Conservation (phyloP, 2,113 vertebrate genomes). For the Thinocorus orbignyianus region DNA sequence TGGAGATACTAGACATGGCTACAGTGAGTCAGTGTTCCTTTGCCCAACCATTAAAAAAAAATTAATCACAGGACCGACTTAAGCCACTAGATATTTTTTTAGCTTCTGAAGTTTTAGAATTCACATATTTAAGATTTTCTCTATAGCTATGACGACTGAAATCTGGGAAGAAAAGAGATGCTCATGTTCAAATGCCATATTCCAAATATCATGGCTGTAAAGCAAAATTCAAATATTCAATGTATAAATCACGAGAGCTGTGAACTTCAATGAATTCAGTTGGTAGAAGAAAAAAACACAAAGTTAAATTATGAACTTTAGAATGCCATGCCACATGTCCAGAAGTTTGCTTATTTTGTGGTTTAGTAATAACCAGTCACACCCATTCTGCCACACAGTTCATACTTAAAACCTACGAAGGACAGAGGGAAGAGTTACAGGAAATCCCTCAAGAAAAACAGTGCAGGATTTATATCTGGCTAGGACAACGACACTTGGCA, state of each 20-base stretch:
- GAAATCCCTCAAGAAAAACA: slow-evolving; percentile 22
- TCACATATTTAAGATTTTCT: background rate
- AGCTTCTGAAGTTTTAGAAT: background rate
- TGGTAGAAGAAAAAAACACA: background rate
- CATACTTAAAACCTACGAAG: background rate
- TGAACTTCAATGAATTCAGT: background rate
- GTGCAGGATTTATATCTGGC: background rate
- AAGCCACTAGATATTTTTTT: background rate
- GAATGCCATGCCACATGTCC: background rate
- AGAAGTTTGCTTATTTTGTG: background rate
- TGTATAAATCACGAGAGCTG: background rate
- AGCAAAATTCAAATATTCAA: background rate
- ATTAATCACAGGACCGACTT: background rate
- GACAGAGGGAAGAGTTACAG: background rate
- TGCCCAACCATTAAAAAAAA: slow-evolving; percentile 3
- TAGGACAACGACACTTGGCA: slow-evolving; percentile 12
- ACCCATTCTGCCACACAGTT: background rate
- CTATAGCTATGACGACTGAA: background rate
- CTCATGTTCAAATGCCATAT: background rate
- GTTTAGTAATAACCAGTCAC: background rate
- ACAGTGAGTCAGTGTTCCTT: slow-evolving; percentile 49
- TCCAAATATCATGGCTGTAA: background rate
- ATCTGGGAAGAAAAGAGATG: background rate
- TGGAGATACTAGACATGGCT: slow-evolving; percentile 7
- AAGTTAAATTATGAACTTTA: background rate